A percentile compares a stretch with the other conserved stretches of the same genome.
Evolutionary conservation across 2,113 vertebrate genomes (phyloP).

Genomic region (Empidonax alnorum): DNA sequence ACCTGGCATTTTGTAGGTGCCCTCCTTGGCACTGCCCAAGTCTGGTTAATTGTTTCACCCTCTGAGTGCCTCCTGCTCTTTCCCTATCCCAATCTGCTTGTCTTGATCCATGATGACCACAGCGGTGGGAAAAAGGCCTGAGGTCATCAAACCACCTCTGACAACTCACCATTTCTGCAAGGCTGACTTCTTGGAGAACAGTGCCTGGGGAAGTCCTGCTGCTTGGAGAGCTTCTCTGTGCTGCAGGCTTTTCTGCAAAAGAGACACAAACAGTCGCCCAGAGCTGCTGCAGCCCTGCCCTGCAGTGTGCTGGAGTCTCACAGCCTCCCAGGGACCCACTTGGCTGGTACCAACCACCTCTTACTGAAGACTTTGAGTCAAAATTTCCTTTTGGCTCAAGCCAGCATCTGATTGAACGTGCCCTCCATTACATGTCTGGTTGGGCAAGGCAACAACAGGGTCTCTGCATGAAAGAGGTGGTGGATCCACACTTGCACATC

Average conservation of each 20-base stretch:
- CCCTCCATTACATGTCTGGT: fast-evolving
- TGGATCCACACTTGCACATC: background rate
- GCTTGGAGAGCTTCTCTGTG: conserved; percentile 48
- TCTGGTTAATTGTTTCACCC: background rate
- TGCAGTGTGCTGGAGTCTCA: fast-evolving
- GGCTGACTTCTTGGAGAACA: conserved; percentile 45
- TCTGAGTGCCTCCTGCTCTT: background rate
- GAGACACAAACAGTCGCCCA: background rate
- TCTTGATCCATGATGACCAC: background rate
- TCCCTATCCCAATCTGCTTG: background rate
- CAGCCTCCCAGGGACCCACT: background rate
- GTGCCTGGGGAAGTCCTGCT: conserved; percentile 45
- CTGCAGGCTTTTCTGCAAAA: conserved; percentile 51
- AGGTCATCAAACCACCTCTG: background rate
- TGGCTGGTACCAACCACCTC: background rate
- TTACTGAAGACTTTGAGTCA: background rate
- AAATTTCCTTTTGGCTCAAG: background rate
- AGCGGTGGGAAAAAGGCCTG: background rate
- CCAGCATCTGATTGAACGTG: background rate
- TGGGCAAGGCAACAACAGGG: background rate
- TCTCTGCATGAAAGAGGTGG: background rate
- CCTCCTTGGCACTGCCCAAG: background rate
- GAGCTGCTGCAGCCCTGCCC: background rate
- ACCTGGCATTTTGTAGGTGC: background rate
- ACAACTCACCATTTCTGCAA: conserved; percentile 65